phyloP scores from a whole-genome alignment of 2,113 vertebrate species.

The Turdus rufiventris region DNA sequence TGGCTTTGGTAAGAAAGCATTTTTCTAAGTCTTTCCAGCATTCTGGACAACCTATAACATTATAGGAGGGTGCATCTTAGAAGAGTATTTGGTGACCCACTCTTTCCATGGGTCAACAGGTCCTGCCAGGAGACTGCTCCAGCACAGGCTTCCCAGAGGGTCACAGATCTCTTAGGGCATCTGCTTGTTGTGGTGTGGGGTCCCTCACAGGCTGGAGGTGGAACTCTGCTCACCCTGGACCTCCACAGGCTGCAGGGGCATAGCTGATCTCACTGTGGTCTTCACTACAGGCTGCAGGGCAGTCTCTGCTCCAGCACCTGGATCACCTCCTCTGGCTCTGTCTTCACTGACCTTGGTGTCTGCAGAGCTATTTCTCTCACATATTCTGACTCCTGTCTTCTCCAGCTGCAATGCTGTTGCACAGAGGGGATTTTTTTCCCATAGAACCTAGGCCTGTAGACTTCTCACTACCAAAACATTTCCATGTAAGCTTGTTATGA shows the following conservation, averaged over 20 bases:
- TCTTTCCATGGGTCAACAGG: background rate
- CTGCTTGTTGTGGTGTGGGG: rapidly evolving
- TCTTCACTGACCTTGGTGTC: background rate
- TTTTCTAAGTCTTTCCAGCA: background rate
- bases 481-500: background rate
- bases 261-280: background rate
- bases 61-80: background rate
- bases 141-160: background rate
- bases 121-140: background rate
- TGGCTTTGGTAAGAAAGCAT: background rate
- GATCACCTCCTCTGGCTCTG: background rate
- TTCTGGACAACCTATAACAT: background rate
- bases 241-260: background rate
- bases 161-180: background rate
- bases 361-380: background rate
- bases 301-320: background rate
- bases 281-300: background rate
- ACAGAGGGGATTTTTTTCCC: background rate
- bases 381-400: background rate
- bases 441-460: background rate
- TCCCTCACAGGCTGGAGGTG: background rate
- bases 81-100: background rate
- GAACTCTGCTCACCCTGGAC: background rate
- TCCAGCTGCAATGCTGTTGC: background rate
- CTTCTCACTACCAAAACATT: background rate